Conservation (phyloP, 1,140 invertebrate genomes). For the Cydia pomonella region DNA sequence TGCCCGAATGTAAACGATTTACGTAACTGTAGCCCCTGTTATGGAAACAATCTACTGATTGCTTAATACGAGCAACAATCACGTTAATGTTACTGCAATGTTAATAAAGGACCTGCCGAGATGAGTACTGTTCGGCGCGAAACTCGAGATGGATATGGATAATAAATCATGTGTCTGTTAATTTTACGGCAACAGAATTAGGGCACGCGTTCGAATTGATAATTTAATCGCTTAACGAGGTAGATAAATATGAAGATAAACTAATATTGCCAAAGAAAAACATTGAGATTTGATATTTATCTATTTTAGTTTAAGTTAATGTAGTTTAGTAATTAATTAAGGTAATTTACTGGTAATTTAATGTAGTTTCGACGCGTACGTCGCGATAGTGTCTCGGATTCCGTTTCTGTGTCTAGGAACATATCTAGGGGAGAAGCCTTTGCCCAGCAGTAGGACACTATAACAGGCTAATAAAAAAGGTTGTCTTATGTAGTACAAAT, state of each 20-base stretch:
- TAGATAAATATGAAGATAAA: slow-evolving; percentile 37
- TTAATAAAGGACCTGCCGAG: slow-evolving; percentile 45
- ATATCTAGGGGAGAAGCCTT: too few species aligned
- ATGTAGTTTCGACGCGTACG: too few species aligned
- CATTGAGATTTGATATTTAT: slow-evolving; percentile 37
- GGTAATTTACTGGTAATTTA: too few species aligned
- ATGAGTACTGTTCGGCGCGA: slow-evolving; percentile 42
- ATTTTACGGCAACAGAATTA: background rate
- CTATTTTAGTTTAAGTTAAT: too few species aligned
- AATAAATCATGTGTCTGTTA: slow-evolving; percentile 5
- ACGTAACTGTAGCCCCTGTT: slow-evolving; percentile 55
- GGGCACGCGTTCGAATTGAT: slow-evolving; percentile 36
- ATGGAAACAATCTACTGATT: slow-evolving; percentile 65
- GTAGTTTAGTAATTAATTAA: too few species aligned
- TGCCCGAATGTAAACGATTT: slow-evolving; percentile 50
- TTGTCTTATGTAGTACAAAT: too few species aligned
- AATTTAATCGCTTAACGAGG: slow-evolving; percentile 35
- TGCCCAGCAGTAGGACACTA: too few species aligned
- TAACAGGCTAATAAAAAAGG: too few species aligned
- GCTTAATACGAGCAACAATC: slow-evolving; percentile 57
- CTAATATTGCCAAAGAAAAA: slow-evolving; percentile 36
- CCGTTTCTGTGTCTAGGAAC: too few species aligned
- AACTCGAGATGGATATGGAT: slow-evolving; percentile 10
- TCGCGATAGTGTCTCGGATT: too few species aligned
- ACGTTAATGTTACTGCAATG: slow-evolving; percentile 52